Evolutionary conservation across 2,113 vertebrate genomes (phyloP).

Genomic region (Entelurus aequoreus): DNA sequence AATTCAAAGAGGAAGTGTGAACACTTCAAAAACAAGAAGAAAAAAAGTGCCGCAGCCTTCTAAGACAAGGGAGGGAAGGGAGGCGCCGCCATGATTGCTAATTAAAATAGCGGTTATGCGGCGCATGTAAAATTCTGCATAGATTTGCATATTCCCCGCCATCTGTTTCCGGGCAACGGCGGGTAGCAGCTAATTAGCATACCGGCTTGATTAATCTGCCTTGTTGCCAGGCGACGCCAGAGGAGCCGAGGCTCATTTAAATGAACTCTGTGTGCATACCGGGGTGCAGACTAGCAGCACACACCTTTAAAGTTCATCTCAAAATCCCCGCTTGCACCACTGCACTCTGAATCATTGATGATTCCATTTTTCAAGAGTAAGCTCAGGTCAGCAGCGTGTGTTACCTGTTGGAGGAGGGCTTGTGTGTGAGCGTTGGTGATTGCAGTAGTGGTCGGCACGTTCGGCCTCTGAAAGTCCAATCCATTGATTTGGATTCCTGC

Average conservation of each 20-base stretch:
- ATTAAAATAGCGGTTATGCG: constrained; percentile 91
- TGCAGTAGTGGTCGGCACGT: constrained; percentile 85
- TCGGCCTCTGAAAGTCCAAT: constrained; percentile 97
- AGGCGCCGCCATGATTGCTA: constrained; percentile 79
- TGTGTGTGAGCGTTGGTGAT: constrained; percentile 96
- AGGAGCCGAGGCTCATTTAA: constrained; percentile 70
- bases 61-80: constrained; percentile 55
- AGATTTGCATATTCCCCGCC: constrained; percentile 98
- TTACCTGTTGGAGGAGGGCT: constrained; percentile 98
- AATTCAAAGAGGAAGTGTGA: constrained; percentile 48
- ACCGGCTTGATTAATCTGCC: constrained; percentile 97
- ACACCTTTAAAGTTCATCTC: constrained; percentile 30
- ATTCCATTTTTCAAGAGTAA: background rate
- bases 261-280: constrained; percentile 49
- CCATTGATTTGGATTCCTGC: constrained; percentile 94
- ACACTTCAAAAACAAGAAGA: constrained; percentile 46
- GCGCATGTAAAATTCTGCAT: constrained; percentile 93
- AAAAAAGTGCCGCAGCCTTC: constrained; percentile 65
- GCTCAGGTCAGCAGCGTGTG: background rate
- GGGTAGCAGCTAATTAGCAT: constrained; percentile 93
- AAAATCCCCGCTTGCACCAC: constrained; percentile 1
- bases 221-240: constrained; percentile 86
- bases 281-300: constrained; percentile 30
- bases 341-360: background rate
- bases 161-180: constrained; percentile 97